Conservation (phyloP, 2,113 vertebrate species). For the Dicentrarchus labrax region DNA sequence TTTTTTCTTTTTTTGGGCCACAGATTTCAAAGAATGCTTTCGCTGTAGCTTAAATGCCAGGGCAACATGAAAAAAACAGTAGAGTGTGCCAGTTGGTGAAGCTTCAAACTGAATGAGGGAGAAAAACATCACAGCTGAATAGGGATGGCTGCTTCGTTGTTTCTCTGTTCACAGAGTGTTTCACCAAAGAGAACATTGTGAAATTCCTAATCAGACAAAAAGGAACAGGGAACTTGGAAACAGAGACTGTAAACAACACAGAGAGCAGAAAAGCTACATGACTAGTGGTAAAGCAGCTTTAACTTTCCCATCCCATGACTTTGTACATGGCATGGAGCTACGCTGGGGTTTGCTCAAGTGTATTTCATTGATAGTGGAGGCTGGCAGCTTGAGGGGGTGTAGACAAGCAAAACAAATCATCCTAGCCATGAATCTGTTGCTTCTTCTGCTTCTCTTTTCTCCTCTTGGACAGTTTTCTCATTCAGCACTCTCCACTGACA, state of each 20-base stretch:
- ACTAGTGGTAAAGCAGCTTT: constrained; percentile 68
- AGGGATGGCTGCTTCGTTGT: constrained; percentile 69
- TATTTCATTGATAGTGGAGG: constrained; percentile 67
- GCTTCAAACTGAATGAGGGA: constrained; percentile 79
- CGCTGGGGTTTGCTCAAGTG: constrained; percentile 56
- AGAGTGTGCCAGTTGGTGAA: constrained; percentile 77
- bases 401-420: constrained; percentile 78
- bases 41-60: constrained; percentile 75
- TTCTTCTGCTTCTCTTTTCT: constrained; percentile 70
- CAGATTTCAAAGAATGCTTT: constrained; percentile 76
- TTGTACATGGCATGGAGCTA: constrained; percentile 62
- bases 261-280: constrained; percentile 62
- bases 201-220: constrained; percentile 78
- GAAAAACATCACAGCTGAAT: constrained; percentile 76
- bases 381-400: constrained; percentile 58
- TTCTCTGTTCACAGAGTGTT: constrained; percentile 49
- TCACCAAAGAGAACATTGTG: constrained; percentile 73
- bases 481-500: constrained; percentile 78
- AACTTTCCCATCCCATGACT: constrained; percentile 62
- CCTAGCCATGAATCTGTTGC: constrained; percentile 67
- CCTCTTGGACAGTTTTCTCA: constrained; percentile 77
- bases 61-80: constrained; percentile 71
- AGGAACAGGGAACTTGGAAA: constrained; percentile 60
- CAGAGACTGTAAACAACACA: constrained; percentile 61
- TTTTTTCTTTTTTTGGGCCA: constrained; percentile 58